Percentiles rank a stretch among this genome's conserved stretches.
These are phyloP conservation scores for Malacoctenus gilli DNA, from an alignment of 2,797 vertebrate species.

Conservation along the genomic window DNA sequence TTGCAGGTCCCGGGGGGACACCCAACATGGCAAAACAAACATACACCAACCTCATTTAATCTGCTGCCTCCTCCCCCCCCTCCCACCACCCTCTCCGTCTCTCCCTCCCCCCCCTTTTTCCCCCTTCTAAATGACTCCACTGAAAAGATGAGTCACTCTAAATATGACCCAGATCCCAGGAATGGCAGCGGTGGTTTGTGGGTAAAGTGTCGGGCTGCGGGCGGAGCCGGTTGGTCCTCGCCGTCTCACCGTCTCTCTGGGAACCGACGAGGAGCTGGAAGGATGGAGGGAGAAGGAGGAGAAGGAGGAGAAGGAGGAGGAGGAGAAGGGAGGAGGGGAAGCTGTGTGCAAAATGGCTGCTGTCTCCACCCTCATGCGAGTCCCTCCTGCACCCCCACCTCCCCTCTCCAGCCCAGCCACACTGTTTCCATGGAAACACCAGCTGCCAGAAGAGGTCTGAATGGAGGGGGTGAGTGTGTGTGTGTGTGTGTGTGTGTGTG, in stretches of 20 bases:
- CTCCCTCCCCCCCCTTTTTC: background rate
- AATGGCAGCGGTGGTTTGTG: conserved; percentile 62
- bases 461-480: conserved; percentile 18
- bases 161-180: conserved; percentile 70
- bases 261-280: conserved; percentile 5
- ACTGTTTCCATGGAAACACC: conserved; percentile 73
- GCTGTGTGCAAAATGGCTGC: conserved; percentile 61
- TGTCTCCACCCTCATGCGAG: conserved; percentile 42
- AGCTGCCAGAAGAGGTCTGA: conserved; percentile 53
- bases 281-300: background rate
- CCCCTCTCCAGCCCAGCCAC: conserved; percentile 12
- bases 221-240: conserved; percentile 11
- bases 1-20: conserved; percentile 57
- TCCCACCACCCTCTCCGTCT: background rate
- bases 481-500: conserved; percentile 16
- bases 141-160: conserved; percentile 70
- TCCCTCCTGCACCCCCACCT: conserved; percentile 3
- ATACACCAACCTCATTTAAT: conserved; percentile 44
- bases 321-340: conserved; percentile 14
- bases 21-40: conserved; percentile 71
- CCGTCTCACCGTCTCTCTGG: conserved; percentile 3
- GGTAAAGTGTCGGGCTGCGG: conserved; percentile 56
- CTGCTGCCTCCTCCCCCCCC: background rate
- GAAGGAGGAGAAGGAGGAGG: conserved; percentile 9
- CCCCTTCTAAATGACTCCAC: conserved; percentile 13